Conservation (phyloP, 2,888 invertebrate species). For the Thera obeliscata region DNA sequence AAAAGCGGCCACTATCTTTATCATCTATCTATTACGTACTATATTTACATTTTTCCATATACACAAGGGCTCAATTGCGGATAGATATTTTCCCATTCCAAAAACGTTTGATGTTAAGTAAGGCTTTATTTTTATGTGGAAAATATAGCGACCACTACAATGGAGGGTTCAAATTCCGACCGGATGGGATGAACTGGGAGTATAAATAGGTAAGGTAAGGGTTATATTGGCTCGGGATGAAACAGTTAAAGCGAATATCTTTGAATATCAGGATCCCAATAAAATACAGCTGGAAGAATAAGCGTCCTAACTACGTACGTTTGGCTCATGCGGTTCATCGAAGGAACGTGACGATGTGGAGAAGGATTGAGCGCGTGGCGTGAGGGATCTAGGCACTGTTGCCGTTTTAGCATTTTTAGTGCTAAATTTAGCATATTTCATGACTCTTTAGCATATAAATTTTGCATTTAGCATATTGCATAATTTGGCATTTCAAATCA, state of each 20-base stretch:
- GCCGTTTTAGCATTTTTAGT: too few relatives aligned
- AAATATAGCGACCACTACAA: constrained; percentile 23
- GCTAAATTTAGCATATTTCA: too few relatives aligned
- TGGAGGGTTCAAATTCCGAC: constrained; percentile 18
- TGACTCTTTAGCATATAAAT: too few relatives aligned
- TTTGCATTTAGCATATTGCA: too few relatives aligned
- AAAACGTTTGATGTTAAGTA: constrained; percentile 8
- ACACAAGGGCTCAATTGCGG: neutral
- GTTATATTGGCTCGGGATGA: constrained; percentile 13
- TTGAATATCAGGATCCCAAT: neutral
- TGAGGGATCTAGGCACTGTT: constrained; percentile 37
- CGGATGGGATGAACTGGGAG: constrained; percentile 26
- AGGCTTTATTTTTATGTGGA: constrained; percentile 21
- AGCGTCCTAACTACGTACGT: constrained; percentile 35
- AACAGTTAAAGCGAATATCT: constrained; percentile 9
- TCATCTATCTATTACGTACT: constrained; percentile 11
- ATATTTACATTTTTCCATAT: constrained; percentile 6
- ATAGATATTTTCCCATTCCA: constrained; percentile 9
- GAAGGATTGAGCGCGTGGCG: constrained; percentile 12
- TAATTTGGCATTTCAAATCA: too few relatives aligned
- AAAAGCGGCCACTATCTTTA: constrained; percentile 42
- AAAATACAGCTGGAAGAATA: constrained; percentile 9
- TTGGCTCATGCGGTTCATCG: constrained; percentile 55
- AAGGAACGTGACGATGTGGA: constrained; percentile 53
- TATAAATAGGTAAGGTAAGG: constrained; percentile 24